Percentiles rank a stretch among this genome's conserved stretches.
Evolutionary conservation across 1,140 invertebrate species (phyloP).

Genomic region (Akabosia matsudoensis): DNA sequence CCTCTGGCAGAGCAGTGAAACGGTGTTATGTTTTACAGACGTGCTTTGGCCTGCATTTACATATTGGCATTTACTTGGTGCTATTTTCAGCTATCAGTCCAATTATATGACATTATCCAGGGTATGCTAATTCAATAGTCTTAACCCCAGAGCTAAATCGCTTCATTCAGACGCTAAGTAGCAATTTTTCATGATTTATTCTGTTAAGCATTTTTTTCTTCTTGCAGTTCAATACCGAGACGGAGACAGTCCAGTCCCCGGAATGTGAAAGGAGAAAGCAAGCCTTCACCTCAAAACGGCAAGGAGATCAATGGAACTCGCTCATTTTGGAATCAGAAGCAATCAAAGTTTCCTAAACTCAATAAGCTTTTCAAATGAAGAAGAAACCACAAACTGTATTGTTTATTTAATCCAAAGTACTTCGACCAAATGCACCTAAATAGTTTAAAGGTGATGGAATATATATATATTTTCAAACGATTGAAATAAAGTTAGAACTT

Average conservation of each 20-base stretch:
- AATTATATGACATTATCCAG: slow-evolving; percentile 48
- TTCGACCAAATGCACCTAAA: neutral
- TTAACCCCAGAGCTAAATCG: too few relatives aligned
- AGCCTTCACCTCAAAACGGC: neutral
- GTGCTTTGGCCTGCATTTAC: slow-evolving; percentile 92
- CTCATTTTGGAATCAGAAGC: neutral
- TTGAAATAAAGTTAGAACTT: too few relatives aligned
- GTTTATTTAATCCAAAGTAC: too few relatives aligned
- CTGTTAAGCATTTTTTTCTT: neutral
- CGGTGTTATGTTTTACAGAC: slow-evolving; percentile 72
- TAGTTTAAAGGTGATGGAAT: neutral
- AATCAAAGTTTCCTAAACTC: neutral
- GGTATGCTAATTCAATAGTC: slow-evolving; percentile 24
- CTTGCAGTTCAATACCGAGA: neutral
- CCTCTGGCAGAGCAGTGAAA: slow-evolving; percentile 78
- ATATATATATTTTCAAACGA: too few relatives aligned
- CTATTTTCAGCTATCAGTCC: slow-evolving; percentile 79
- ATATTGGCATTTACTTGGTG: slow-evolving; percentile 81
- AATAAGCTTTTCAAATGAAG: too few relatives aligned
- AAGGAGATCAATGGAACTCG: neutral
- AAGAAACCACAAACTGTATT: too few relatives aligned
- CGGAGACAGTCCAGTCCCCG: neutral
- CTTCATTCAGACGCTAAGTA: too few relatives aligned
- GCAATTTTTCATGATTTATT: too few relatives aligned
- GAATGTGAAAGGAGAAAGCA: neutral